phyloP scores from a whole-genome alignment of 2,888 invertebrate species.

The Ichneumoninae sp. region DNA sequence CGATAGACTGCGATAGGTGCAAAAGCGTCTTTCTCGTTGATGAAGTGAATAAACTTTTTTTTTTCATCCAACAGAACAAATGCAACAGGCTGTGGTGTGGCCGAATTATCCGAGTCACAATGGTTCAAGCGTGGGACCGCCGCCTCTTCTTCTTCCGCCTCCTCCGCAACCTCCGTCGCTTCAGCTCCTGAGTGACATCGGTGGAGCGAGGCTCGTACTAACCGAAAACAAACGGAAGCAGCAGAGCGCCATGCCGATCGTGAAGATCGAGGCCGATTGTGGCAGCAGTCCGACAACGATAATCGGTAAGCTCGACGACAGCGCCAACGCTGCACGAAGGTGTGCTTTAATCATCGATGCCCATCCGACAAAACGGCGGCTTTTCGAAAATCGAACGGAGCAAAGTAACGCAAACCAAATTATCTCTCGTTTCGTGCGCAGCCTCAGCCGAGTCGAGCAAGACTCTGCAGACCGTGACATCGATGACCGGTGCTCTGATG shows the following conservation, averaged over 20 bases:
- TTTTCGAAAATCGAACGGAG: neutral
- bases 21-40: too few species aligned
- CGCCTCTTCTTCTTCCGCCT: conserved; percentile 85
- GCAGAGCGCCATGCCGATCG: conserved; percentile 86
- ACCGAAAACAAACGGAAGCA: conserved; percentile 86
- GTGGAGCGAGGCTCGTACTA: conserved; percentile 88
- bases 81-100: conserved; percentile 91
- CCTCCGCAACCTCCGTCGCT: conserved; percentile 88
- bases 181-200: conserved; percentile 85
- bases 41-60: conserved; percentile 30
- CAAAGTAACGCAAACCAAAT: neutral
- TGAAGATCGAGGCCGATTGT: conserved; percentile 90
- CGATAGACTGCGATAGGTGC: too few species aligned
- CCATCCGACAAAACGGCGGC: neutral
- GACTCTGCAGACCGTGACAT: conserved; percentile 81
- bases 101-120: conserved; percentile 87
- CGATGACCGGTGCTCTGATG: conserved; percentile 79
- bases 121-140: conserved; percentile 83
- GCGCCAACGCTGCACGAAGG: neutral
- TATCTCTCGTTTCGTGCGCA: conserved; percentile 9
- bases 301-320: conserved; percentile 76
- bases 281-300: conserved; percentile 79
- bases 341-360: neutral
- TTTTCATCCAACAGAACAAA: conserved; percentile 85
- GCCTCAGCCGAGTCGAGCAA: conserved; percentile 82